Base-by-base conservation (phyloP, 2,888 invertebrate genomes). In the Rhyacophila evoluta region DNA sequence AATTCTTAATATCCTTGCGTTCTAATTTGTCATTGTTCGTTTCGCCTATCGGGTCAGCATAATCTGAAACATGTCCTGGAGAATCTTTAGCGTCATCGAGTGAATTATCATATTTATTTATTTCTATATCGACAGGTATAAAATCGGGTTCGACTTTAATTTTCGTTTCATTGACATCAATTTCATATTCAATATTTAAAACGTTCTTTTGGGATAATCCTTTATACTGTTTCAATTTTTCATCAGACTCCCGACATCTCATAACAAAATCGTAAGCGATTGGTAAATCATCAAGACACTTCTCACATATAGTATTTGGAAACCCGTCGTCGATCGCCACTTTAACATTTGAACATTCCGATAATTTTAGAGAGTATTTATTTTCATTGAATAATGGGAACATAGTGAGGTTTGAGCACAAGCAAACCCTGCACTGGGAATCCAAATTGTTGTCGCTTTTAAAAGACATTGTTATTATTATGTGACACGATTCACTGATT, bases 201-300 rank as follows among this genome's bases (percentile, higher is more conserved):
- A 27, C 27, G 12, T 2, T 69, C 6, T 4, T 33, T 11, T 69
- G 29, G 0, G 15, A 2, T 27, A 29, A n/a, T 69, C 11, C 11
- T 15, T 28, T n/a, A 12, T n/a, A 72, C 12, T 77, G 28, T 28
- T 74, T 73, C 12, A 77, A 25, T 36, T 41, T 55, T 25, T 71
- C 37, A 12, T 81, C 79, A 15, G 81, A 69, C 15, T 79, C 39
- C 36, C 55, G 68, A 38, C 79, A 79, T 72, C 77, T 79, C n/a
- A 67, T 33, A 8, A 81, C 41, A 79, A 81, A 79, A 6, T 55
- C 41, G 39, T 81, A 74, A 6, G 74, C 78, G n/a, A 70, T 25
- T 11, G 73, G 67, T 28, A 81, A 68, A 39, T 79, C 72, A 11
- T 68, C 6, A 2, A 72, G 29, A 77, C 81, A 81, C 8, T 33